Evolutionary conservation across 2,888 invertebrate species (phyloP), one percentile per base, ranked within the genome.

Genomic region (Physocephala rufipes): DNA sequence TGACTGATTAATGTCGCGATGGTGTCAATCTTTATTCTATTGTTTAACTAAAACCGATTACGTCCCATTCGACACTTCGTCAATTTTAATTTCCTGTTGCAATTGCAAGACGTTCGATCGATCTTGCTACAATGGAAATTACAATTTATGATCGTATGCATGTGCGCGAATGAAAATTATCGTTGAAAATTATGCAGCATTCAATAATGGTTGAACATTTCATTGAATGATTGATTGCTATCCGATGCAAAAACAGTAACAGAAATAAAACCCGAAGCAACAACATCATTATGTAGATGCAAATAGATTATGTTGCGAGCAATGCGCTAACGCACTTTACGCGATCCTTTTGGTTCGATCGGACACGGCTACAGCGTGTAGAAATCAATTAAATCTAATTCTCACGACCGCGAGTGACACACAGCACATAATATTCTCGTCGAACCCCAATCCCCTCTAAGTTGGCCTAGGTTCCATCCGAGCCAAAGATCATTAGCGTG

Each of bases 321-420:
- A 36, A 61, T 71, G 73, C 74, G 71, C 73, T 73, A 64, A 73
- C 74, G 74, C 74, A 74, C 74, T 74, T 71, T 73, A 76, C 78
- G 78, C 79, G 77, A 78, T 77, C 78, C 78, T 77, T 76, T 76
- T 78, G 68, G 36, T 30, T 36, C n/a, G 63, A 49, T 13, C 47
- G 36, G 36, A 4, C 36, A 9, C 36, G 36, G 74, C 74, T 78
- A 77, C 77, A 80, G 78, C 84, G 82, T 84, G 84, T 83, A 80
- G 83, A 84, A 84, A 84, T 84, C 84, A 84, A 84, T 84, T 84
- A 84, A 84, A 82, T 79, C 80, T 78, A 80, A 79, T 84, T 84
- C 84, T 84, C 84, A 84, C 84, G 84, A 84, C 84, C 84, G 76
- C 79, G 74, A 78, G 77, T 76, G 76, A 78, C 79, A 78, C 77